These are phyloP conservation scores for Micrastur ruficollis DNA, from an alignment of 2,797 vertebrate species.

Conservation along the genomic window DNA sequence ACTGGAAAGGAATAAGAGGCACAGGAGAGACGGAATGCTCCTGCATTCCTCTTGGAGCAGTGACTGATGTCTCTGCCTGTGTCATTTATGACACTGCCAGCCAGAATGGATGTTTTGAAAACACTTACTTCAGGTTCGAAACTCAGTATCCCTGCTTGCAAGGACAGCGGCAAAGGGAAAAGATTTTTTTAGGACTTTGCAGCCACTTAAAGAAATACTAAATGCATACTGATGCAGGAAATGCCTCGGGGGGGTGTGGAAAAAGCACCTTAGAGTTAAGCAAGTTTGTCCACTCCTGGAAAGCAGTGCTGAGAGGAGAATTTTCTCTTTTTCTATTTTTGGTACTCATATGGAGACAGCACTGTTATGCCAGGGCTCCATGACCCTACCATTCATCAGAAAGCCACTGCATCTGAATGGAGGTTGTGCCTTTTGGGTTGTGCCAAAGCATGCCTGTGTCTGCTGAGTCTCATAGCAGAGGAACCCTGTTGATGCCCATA, in stretches of 20 bases:
- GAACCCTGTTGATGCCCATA: background rate
- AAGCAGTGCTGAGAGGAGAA: background rate
- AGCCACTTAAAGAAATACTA: background rate
- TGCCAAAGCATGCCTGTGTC: background rate
- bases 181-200: background rate
- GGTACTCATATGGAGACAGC: background rate
- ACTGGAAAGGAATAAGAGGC: background rate
- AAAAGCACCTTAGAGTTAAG: background rate
- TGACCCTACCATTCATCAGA: background rate
- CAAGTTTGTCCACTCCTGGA: background rate
- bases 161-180: background rate
- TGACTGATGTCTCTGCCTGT: background rate
- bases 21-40: background rate
- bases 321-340: background rate
- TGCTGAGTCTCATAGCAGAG: background rate
- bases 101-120: conserved; percentile 6
- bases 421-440: background rate
- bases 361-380: background rate
- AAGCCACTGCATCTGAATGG: background rate
- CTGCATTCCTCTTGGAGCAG: background rate
- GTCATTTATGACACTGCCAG: background rate
- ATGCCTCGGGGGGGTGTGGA: rapidly evolving
- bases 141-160: background rate
- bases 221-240: background rate
- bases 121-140: background rate